phyloP scores from a whole-genome alignment of 2,888 invertebrate genomes.

The Dasysyrphus tricinctus region DNA sequence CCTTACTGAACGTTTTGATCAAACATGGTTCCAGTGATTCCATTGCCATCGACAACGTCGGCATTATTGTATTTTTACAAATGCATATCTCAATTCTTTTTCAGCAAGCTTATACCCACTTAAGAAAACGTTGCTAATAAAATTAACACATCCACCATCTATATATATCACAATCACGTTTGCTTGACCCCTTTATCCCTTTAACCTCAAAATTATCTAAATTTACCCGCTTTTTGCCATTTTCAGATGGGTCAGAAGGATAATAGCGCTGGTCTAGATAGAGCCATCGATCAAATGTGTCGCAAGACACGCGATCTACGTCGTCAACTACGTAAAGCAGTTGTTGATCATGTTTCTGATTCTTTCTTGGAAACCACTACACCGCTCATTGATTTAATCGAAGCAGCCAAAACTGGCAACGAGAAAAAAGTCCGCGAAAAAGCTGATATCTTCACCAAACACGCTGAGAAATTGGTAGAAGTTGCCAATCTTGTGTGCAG shows the following conservation, averaged over 20 bases:
- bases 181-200: neutral
- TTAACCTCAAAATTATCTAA: neutral
- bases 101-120: neutral
- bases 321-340: constrained; percentile 97
- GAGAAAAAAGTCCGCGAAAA: constrained; percentile 97
- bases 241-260: constrained; percentile 93
- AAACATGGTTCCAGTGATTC: no score
- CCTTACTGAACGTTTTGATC: no score
- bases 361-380: constrained; percentile 97
- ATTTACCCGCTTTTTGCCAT: neutral
- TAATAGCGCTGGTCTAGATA: constrained; percentile 94
- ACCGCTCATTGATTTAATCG: constrained; percentile 96
- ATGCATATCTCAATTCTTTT: neutral
- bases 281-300: constrained; percentile 98
- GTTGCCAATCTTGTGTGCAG: constrained; percentile 98
- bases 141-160: constrained; percentile 8
- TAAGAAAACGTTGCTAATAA: constrained; percentile 18
- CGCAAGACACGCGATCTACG: constrained; percentile 97
- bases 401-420: constrained; percentile 96
- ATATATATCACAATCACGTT: neutral
- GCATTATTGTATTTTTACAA: no score
- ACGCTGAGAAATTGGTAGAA: constrained; percentile 98
- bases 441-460: constrained; percentile 96
- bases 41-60: no score
- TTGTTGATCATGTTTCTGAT: constrained; percentile 98